Evolutionary conservation across 2,113 vertebrate species (phyloP), one percentile per base, ranked within the genome.

Genomic region (Cisticola juncidis): DNA sequence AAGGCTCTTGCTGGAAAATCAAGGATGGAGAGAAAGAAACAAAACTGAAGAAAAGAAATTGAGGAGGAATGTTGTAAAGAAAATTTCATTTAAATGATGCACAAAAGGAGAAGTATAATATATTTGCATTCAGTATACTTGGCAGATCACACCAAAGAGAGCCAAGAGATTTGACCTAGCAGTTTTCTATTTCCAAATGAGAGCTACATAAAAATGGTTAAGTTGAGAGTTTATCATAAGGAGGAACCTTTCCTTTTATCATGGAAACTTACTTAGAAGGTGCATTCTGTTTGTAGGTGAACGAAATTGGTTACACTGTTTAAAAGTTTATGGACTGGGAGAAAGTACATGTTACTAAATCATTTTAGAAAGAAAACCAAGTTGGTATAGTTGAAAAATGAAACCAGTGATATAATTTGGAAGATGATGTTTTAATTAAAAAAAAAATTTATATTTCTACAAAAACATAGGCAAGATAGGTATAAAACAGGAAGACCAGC

Each of bases 301-400:
- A 74, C 0, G 0, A 56, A 79, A 33, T 28, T 53, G 33, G n/a
- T 44, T 56, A 51, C 18, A 57, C 42, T 1, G 0, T 4, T 61
- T 61, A 62, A 12, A 44, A 11, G 54, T 23, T 60, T 56, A 54
- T 4, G 60, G 57, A 42, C 23, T 45, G 33, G 18, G n/a, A 61
- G 19, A 81, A 90, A 71, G 66, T 22, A 6, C 15, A 15, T 13
- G 5, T 58, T 44, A 73, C 26, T 48, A 38, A 77, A 69, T 21
- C 9, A 5, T 65, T 87, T 87, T 61, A 64, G 33, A 66, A 88
- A 57, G 45, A 61, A 85, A 81, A 65, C 0, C 10, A 65, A 45
- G 12, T 50, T 68, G 9, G 9, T 40, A 12, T 45, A 64, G 42
- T 22, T 25, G 33, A 58, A 88, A 88, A 60, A 17, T 2, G 2